A percentile compares a stretch with the other conserved stretches of the same genome.
phyloP scores from a whole-genome alignment of 2,797 vertebrate species.

The Myotis daubentonii region DNA sequence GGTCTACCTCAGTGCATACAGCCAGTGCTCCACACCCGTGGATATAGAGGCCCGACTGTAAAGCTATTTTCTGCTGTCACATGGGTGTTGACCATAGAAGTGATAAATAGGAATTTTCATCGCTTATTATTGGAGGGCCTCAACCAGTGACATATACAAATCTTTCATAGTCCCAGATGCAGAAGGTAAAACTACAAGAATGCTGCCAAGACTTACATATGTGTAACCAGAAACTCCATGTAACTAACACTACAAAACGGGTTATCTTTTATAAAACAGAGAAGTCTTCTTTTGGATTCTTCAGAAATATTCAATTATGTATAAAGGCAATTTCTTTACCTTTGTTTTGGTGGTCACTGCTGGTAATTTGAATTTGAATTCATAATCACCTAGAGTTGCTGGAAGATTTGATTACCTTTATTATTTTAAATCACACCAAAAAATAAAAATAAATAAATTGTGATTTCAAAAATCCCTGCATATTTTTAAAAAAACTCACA shows the following conservation, averaged over 20 bases:
- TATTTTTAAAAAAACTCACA: not conserved
- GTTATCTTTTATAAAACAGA: not conserved
- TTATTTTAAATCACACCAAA: not conserved
- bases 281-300: not conserved
- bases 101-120: not conserved
- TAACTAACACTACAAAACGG: not conserved
- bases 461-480: not conserved
- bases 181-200: not conserved
- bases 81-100: conserved; percentile 48
- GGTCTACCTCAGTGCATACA: not conserved
- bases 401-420: conserved; percentile 28
- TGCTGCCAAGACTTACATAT: not conserved
- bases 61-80: conserved; percentile 42
- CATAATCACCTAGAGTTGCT: not conserved
- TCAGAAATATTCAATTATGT: conserved; percentile 32
- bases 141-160: not conserved
- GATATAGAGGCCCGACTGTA: not conserved
- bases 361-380: conserved; percentile 20
- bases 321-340: not conserved
- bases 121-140: not conserved
- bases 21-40: not conserved
- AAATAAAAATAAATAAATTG: not conserved
- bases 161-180: not conserved
- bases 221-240: not conserved
- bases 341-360: conserved; percentile 33